Conservation (phyloP, 2,113 vertebrate species). For the Drymodes brunneopygia region DNA sequence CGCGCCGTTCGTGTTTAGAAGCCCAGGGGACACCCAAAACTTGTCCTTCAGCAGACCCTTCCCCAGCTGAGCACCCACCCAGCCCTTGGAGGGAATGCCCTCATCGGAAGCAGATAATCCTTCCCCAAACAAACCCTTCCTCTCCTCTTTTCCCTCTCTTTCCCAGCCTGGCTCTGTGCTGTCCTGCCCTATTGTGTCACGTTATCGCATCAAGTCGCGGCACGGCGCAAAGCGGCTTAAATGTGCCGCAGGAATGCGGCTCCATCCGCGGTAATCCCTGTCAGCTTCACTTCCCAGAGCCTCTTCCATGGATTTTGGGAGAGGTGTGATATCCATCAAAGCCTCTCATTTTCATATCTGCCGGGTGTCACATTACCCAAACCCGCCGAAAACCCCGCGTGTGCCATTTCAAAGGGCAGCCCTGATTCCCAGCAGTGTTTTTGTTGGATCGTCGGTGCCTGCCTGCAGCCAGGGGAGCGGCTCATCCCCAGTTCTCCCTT, state of each 20-base stretch:
- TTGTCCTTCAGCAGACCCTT: not conserved
- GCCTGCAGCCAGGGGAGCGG: not conserved
- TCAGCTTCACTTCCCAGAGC: not conserved
- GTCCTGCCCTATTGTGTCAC: not conserved
- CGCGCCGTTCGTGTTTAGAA: not conserved
- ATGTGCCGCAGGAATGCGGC: not conserved
- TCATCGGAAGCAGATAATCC: conserved; percentile 9
- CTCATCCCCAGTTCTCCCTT: not conserved
- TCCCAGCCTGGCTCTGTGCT: not conserved
- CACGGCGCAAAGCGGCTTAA: conserved; percentile 31
- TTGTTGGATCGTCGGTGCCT: not conserved
- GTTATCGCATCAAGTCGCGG: conserved; percentile 21
- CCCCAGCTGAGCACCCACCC: not conserved
- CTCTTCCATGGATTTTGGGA: not conserved
- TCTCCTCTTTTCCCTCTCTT: not conserved
- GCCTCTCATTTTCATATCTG: conserved; percentile 1
- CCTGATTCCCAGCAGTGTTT: not conserved
- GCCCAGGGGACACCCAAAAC: not conserved
- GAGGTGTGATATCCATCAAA: conserved; percentile 29
- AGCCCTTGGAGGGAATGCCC: not conserved
- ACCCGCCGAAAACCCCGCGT: not conserved
- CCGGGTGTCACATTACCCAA: not conserved
- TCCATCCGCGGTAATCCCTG: conserved; percentile 27
- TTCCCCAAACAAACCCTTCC: not conserved
- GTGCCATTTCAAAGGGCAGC: not conserved